Conservation (phyloP, 2,113 vertebrate species). For the Donacobius atricapilla region DNA sequence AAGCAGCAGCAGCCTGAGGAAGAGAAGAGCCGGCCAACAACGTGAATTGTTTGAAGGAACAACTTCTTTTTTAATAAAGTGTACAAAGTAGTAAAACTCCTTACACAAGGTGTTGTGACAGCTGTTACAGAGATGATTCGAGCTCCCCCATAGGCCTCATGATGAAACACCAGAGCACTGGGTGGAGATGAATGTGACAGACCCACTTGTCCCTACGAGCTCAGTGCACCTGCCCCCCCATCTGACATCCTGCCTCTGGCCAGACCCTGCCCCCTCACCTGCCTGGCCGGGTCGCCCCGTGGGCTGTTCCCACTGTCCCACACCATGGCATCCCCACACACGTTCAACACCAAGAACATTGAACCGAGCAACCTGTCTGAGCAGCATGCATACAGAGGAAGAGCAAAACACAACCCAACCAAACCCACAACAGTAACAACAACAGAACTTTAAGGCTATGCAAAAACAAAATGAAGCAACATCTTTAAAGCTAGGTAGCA, state of each 20-base stretch:
- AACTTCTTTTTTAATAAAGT: slow-evolving; percentile 65
- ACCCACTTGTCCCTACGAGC: slow-evolving; percentile 3
- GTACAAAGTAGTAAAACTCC: slow-evolving; percentile 66
- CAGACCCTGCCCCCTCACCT: neutral
- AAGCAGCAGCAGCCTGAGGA: neutral
- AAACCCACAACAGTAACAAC: slow-evolving; percentile 27
- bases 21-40: neutral
- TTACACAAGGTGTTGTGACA: slow-evolving; percentile 46
- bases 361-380: slow-evolving; percentile 70
- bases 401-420: slow-evolving; percentile 35
- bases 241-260: neutral
- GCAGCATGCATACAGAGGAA: slow-evolving; percentile 75
- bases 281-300: neutral
- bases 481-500: slow-evolving; percentile 85
- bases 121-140: slow-evolving; percentile 24
- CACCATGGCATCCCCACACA: slow-evolving; percentile 59
- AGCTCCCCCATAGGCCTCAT: neutral
- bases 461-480: slow-evolving; percentile 82
- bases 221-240: neutral
- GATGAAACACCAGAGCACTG: neutral
- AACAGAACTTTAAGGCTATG: slow-evolving; percentile 73
- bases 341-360: slow-evolving; percentile 67
- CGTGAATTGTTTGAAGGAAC: neutral
- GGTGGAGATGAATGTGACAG: slow-evolving; percentile 43
- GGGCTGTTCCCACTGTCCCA: slow-evolving; percentile 21